Base-by-base conservation (phyloP, 2,888 invertebrate genomes). In the Charanyca ferruginea region DNA sequence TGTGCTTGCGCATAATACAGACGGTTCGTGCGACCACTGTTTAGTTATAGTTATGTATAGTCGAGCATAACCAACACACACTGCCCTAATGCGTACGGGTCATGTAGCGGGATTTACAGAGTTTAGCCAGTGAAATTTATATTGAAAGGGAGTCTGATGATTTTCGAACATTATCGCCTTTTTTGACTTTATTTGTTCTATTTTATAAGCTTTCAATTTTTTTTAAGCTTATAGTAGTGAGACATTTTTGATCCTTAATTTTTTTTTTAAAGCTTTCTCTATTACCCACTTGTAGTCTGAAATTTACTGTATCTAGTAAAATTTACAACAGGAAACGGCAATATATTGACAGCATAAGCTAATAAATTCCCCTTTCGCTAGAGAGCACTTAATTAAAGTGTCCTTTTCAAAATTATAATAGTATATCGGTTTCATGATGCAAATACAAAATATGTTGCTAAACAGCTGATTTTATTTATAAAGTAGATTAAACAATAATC, bases 71-170 rank as follows among this genome's bases (percentile, higher is more conserved):
- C 89, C 89, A 89, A 93, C 95, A 94, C 95, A 94, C 94, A 95
- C 93, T 95, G 95, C 94, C 95, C 95, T 94, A 94, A 95, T 94
- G 95, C 93, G 94, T 94, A 91, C 91, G 94, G 95, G 95, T 95
- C 95, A 93, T 92, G 86, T 95, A 95, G 95, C 95, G 95, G 95
- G 94, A 95, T 91, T 89, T 86, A 90, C 92, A 87, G 90, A 94
- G 94, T 94, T 94, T 94, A 94, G 94, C 86, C 93, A 95, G 95
- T 95, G 95, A 95, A 95, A 95, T 95, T 82, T 93, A 94, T 91
- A 95, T 92, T 91, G 95, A 95, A 95, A 95, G 95, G 94, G 95
- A 95, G 89, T 95, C 93, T 95, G 94, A 89, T 91, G 84, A 92
- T 91, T 94, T 94, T 94, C 90, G 91, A 88, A 85, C 86, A 93